Percentiles rank a stretch among this genome's conserved stretches.
Evolutionary conservation across 2,797 vertebrate genomes (phyloP).

Genomic region (Capromys pilorides): DNA sequence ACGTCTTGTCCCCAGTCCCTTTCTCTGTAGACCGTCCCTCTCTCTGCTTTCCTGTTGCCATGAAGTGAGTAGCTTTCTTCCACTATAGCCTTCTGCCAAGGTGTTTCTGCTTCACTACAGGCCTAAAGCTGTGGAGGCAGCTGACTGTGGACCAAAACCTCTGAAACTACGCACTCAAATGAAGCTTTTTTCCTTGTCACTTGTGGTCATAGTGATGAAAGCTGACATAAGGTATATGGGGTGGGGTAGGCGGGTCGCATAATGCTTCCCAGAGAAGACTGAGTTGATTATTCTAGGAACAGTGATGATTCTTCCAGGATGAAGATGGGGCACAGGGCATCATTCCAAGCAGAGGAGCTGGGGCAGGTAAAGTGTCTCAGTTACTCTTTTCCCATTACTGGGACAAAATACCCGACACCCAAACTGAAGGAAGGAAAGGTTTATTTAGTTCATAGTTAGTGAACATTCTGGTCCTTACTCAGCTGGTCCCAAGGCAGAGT

Average conservation of each 20-base stretch:
- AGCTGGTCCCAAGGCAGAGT: no score
- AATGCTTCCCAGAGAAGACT: not conserved
- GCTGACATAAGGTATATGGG: not conserved
- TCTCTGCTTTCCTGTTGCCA: not conserved
- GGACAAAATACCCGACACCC: no score
- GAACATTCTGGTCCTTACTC: no score
- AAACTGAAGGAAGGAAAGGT: no score
- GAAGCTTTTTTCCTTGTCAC: not conserved
- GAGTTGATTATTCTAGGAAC: not conserved
- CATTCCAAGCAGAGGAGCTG: not conserved
- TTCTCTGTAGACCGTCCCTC: not conserved
- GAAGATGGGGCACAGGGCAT: not conserved
- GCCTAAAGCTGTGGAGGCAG: not conserved
- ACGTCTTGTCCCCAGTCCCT: not conserved
- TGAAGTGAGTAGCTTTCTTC: not conserved
- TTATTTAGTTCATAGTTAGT: no score
- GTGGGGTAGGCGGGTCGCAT: not conserved
- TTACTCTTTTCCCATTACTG: no score
- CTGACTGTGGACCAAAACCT: not conserved
- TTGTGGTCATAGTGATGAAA: not conserved
- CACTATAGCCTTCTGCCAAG: not conserved
- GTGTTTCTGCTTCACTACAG: not conserved
- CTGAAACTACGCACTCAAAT: not conserved
- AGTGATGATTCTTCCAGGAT: not conserved
- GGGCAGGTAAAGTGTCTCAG: not conserved